Conservation (phyloP, 2,888 invertebrate genomes). For the Napeogenes sylphis region DNA sequence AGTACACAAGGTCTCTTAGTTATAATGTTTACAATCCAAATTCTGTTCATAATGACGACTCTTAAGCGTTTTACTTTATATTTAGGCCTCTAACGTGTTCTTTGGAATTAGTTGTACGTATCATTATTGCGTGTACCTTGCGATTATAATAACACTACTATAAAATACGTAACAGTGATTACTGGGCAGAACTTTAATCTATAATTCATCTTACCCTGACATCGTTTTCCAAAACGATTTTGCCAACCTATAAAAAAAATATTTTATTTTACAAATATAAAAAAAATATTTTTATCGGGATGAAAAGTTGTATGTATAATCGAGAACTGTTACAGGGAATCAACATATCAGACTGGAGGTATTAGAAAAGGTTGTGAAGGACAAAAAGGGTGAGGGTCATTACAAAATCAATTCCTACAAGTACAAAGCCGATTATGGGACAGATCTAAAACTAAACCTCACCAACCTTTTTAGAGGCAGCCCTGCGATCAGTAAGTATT, state of each 20-base stretch:
- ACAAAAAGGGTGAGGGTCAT: constrained; percentile 62
- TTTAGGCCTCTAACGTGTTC: no score
- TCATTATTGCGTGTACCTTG: background rate
- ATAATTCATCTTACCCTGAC: constrained; percentile 7
- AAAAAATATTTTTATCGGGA: background rate
- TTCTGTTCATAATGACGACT: no score
- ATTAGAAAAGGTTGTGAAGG: constrained; percentile 57
- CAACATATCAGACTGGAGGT: constrained; percentile 66
- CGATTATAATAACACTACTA: background rate
- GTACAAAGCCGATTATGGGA: constrained; percentile 70
- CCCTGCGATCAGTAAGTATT: constrained; percentile 63
- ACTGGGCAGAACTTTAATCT: constrained; percentile 3
- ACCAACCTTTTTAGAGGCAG: constrained; percentile 70
- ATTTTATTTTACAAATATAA: constrained; percentile 2
- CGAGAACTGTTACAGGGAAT: constrained; percentile 50
- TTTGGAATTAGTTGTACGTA: background rate
- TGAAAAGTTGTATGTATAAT: background rate
- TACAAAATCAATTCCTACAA: constrained; percentile 74
- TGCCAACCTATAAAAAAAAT: background rate
- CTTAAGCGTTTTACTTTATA: no score
- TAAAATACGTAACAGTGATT: background rate
- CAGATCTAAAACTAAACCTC: constrained; percentile 65
- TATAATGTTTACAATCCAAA: no score
- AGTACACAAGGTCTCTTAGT: no score
- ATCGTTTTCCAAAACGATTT: constrained; percentile 7